phyloP scores from a whole-genome alignment of 1,140 invertebrate species.

The Drosophila pachea region DNA sequence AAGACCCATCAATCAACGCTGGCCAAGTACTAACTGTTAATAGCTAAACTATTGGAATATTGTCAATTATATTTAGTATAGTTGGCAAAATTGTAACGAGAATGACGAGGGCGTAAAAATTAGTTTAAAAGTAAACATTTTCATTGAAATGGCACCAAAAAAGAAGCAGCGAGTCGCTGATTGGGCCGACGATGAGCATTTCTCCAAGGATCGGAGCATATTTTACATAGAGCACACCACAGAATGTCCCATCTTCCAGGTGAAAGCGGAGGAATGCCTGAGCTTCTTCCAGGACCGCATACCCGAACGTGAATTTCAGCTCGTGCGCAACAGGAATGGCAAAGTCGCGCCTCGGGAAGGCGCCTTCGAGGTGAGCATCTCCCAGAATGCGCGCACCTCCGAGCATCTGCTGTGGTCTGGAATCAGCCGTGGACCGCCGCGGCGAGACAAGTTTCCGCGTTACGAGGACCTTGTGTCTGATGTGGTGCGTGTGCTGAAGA shows the following conservation, averaged over 20 bases:
- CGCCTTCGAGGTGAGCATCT: conserved; percentile 65
- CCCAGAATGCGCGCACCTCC: conserved; percentile 72
- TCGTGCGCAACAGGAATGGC: conserved; percentile 66
- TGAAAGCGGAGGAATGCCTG: conserved; percentile 67
- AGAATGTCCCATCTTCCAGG: conserved; percentile 70
- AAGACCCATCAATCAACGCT: conserved; percentile 54
- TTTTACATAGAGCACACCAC: conserved; percentile 67
- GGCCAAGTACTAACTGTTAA: conserved; percentile 48
- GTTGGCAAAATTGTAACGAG: conserved; percentile 16
- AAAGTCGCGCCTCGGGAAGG: conserved; percentile 53
- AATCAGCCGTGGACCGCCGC: conserved; percentile 56
- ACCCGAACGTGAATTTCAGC: conserved; percentile 61
- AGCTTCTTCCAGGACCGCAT: conserved; percentile 45
- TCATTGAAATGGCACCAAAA: conserved; percentile 14
- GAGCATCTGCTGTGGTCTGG: conserved; percentile 68
- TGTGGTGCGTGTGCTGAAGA: conserved; percentile 58
- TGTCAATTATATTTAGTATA: conserved; percentile 30
- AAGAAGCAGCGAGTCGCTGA: conserved; percentile 61
- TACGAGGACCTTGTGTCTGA: conserved; percentile 56
- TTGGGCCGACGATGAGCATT: conserved; percentile 63
- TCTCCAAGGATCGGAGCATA: conserved; percentile 66
- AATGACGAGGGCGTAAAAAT: conserved; percentile 8
- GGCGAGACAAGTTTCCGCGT: conserved; percentile 67
- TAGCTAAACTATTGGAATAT: conserved; percentile 2
- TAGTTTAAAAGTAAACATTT: neutral